Base-by-base conservation (phyloP, 2,888 invertebrate species). In the Strigamia transsilvanica region DNA sequence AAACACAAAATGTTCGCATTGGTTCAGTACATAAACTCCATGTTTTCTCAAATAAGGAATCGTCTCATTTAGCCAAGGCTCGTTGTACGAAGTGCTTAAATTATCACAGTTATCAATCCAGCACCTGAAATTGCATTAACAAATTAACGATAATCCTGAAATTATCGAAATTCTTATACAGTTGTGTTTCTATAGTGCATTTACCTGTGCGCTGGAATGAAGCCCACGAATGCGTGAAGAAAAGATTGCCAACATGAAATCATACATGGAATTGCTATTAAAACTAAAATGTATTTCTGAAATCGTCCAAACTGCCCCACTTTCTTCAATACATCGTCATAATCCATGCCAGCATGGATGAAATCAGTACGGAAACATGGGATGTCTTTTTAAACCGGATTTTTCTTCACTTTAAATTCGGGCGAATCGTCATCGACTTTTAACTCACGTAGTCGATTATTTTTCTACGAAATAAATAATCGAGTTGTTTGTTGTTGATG, bases 31-130 rank as follows among this genome's bases (percentile, higher is more conserved):
- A 18, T 1, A 32, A n/a, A 41, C 27, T 84, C 84, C 85, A 27
- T 83, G 83, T 13, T 82, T 73, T 27, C 82, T 82, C 21, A 82
- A 82, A 2, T 88, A 88, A 0, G 91, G 91, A 51, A 91, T 88
- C 0, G 91, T 90, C 84, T 86, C 86, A 32, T 87, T 84, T 18
- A 90, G 84, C 91, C 91, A 91, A 3, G 88, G 84, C 38, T 86
- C 86, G n/a, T 87, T 83, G 84, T 88, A 90, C 0, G 84, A 84
- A 1, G 89, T 87, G 0, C 82, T 83, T 6, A 85, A 83, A 83
- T 88, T 86, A 85, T 92, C 91, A 86, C 91, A 92, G 85, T 89
- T 89, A 4, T 91, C 90, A 82, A 92, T 87, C 56, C 87, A 87
- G 85, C 91, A 91, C 86, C 91, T 90, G 84, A 61, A 78, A 78